A percentile compares a stretch with the other conserved stretches of the same genome.
phyloP scores from a whole-genome alignment of 2,888 invertebrate genomes.

The Andricus quercusramuli region DNA sequence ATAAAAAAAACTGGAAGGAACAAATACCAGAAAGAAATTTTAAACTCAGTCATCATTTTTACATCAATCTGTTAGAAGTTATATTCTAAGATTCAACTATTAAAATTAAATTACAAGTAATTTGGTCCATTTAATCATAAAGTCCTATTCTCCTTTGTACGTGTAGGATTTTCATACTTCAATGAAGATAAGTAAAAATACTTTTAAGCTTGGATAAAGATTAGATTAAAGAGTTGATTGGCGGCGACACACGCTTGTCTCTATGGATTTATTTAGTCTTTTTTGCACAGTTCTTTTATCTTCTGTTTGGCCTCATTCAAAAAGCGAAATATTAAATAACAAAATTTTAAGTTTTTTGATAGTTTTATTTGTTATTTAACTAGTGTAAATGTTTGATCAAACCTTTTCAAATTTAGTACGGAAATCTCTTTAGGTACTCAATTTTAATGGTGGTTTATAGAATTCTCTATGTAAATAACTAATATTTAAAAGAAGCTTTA shows the following conservation, averaged over 20 bases:
- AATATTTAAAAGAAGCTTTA: no score
- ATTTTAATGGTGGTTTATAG: no score
- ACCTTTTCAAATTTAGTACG: no score
- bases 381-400: background rate
- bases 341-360: background rate
- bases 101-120: background rate
- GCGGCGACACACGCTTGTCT: background rate
- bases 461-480: no score
- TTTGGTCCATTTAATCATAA: background rate
- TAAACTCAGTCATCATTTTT: no score
- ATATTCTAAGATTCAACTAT: no score
- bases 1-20: no score
- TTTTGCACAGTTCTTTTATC: background rate
- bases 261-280: background rate
- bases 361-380: background rate
- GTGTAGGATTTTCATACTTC: background rate
- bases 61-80: no score
- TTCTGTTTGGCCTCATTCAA: background rate
- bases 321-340: background rate
- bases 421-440: no score
- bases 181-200: background rate
- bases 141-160: background rate
- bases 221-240: background rate
- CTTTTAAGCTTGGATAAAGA: background rate
- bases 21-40: no score